These are phyloP conservation scores for Tipula unca DNA, from an alignment of 2,888 invertebrate species.

Conservation along the genomic window DNA sequence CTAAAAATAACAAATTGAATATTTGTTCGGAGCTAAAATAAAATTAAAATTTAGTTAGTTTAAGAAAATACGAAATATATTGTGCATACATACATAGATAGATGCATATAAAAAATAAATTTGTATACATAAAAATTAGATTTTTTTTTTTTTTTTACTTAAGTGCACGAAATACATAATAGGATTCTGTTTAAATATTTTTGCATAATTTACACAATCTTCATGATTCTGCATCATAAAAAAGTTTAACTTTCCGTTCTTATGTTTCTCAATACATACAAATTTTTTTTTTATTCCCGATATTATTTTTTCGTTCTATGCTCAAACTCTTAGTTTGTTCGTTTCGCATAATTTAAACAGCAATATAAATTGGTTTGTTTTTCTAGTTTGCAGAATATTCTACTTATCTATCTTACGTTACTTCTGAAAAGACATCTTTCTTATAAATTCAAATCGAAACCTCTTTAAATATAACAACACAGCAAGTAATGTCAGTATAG, in stretches of 20 bases:
- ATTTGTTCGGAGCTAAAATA: not conserved
- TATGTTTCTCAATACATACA: not conserved
- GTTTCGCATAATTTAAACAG: constrained; percentile 8
- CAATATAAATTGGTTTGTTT: constrained; percentile 14
- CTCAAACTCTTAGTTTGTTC: not conserved
- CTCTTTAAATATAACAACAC: not conserved
- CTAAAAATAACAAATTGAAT: constrained; percentile 8
- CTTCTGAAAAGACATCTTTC: not conserved
- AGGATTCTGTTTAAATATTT: constrained; percentile 8
- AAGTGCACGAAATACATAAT: constrained; percentile 8
- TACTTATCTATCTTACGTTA: not conserved
- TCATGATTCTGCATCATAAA: constrained; percentile 14
- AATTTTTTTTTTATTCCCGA: not conserved
- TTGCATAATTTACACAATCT: constrained; percentile 14
- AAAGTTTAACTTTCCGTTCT: not conserved
- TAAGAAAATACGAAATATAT: not conserved
- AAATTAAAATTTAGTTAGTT: not conserved
- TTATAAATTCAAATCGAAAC: not conserved
- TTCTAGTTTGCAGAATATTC: not conserved
- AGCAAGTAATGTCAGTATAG: not conserved
- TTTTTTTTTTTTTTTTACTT: not conserved
- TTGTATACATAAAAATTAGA: not conserved
- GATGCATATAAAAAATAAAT: not conserved
- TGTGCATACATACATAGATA: not conserved
- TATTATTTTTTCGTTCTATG: not conserved